Base-by-base conservation (phyloP, 2,888 invertebrate genomes). In the Drosophila rubida region DNA sequence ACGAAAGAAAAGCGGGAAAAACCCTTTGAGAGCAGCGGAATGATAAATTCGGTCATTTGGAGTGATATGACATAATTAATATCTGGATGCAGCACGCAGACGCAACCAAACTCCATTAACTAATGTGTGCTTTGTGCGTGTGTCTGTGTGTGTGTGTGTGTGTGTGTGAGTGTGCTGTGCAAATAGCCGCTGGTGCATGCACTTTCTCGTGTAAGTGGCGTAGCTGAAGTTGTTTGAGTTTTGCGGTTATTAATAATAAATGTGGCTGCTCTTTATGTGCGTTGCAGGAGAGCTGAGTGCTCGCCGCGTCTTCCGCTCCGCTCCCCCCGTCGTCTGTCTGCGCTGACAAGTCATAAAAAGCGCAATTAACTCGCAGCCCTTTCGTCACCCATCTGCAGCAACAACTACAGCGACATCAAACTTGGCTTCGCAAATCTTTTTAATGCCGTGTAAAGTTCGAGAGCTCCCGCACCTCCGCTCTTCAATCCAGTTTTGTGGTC, bases 161-260 rank as follows among this genome's bases (percentile, higher is more conserved):
- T 50, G 64, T 8, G 22, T 25, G 61, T 8, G 53, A 60, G 70
- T 73, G 73, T 73, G 59, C 73, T 74, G 69, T 62, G 70, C 50
- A 74, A 74, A 74, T 69, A 74, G 75, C 74, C 69, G 46, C 14
- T 59, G 55, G 75, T 65, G 69, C 62, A 69, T 74, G 74, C 74
- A 69, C 61, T 69, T 75, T 69, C 58, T 55, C 49, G 41, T 69
- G 69, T 69, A 74, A 74, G 69, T 73, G 73, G 44, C 50, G 69
- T 60, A 57, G 61, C 67, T 79, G 86, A 76, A 81, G 85, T 75
- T 80, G 77, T 75, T 81, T 73, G 86, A 83, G 69, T 74, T 75
- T 75, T 85, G 83, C 70, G 85, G 78, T 78, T 89, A 88, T 89
- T 89, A 90, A 88, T 90, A 90, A 88, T 89, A 89, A 90, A 90